Percentiles rank a stretch among this genome's conserved stretches.
Evolutionary conservation across 2,888 invertebrate species (phyloP).

Genomic region (Ormyrus labotus): DNA sequence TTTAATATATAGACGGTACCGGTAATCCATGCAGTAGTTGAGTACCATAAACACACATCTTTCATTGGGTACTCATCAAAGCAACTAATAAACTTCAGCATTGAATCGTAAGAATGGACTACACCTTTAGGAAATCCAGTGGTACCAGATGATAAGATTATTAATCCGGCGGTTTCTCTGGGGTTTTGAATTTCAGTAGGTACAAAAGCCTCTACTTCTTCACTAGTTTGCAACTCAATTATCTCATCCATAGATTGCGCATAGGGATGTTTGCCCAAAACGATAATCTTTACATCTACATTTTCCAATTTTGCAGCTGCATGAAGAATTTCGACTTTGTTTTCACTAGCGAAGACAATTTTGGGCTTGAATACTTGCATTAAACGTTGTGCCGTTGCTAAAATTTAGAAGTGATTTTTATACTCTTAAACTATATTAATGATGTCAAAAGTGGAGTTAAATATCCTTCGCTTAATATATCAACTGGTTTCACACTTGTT

Average conservation of each 20-base stretch:
- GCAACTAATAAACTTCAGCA: conserved; percentile 55
- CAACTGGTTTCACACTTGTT: no score
- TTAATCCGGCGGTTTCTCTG: conserved; percentile 58
- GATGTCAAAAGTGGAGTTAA: no score
- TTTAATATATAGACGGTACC: conserved; percentile 60
- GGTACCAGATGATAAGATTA: conserved; percentile 70
- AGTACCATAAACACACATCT: conserved; percentile 60
- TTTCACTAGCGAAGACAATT: conserved; percentile 62
- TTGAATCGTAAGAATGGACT: conserved; percentile 61
- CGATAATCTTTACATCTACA: conserved; percentile 58
- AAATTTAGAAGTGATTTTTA: conserved; percentile 6
- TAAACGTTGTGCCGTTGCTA: conserved; percentile 64
- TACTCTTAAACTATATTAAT: no score
- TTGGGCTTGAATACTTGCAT: conserved; percentile 64
- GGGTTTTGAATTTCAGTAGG: conserved; percentile 54
- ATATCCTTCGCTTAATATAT: no score
- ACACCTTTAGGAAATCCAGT: conserved; percentile 69
- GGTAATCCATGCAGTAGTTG: conserved; percentile 67
- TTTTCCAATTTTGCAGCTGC: conserved; percentile 60
- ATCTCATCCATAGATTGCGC: conserved; percentile 59
- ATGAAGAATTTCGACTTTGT: conserved; percentile 27
- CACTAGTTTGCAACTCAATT: conserved; percentile 55
- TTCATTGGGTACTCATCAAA: background rate
- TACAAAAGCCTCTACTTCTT: conserved; percentile 61
- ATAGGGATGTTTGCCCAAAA: conserved; percentile 61